A percentile compares a stretch with the other conserved stretches of the same genome.
These are phyloP conservation scores for Xiphophorus birchmanni DNA, from an alignment of 2,797 vertebrate species.

Conservation along the genomic window DNA sequence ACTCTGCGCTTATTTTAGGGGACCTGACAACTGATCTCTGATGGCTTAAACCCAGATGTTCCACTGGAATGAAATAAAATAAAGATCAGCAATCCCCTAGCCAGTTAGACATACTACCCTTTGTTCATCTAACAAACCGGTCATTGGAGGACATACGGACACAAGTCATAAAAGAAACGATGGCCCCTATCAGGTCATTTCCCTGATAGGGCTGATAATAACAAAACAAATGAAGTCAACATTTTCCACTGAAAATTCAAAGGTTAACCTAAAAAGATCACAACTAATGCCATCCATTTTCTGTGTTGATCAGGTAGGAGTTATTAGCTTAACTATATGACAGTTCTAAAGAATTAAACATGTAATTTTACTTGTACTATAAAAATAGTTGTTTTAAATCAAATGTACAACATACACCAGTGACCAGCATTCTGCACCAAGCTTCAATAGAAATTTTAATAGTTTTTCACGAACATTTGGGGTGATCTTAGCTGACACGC, in stretches of 20 bases:
- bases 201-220: conserved; percentile 24
- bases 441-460: conserved; percentile 2
- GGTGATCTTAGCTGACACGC: background rate
- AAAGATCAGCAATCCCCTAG: background rate
- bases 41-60: conserved; percentile 19
- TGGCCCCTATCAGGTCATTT: conserved; percentile 19
- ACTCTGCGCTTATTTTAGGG: conserved; percentile 14
- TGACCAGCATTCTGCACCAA: background rate
- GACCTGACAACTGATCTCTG: conserved; percentile 25
- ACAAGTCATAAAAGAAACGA: conserved; percentile 31
- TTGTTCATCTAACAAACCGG: conserved; percentile 9
- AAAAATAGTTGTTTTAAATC: background rate
- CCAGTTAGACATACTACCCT: background rate
- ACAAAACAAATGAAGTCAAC: conserved; percentile 28
- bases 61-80: conserved; percentile 10
- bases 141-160: conserved; percentile 17
- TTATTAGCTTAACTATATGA: background rate
- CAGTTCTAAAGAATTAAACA: background rate
- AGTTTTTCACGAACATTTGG: background rate
- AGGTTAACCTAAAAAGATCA: background rate
- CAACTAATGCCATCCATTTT: background rate
- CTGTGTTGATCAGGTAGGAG: background rate
- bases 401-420: background rate
- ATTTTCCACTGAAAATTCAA: conserved; percentile 5
- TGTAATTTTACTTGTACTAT: background rate